Evolutionary conservation across 2,797 vertebrate genomes (phyloP).

Genomic region (Phrynocephalus guinanensis): DNA sequence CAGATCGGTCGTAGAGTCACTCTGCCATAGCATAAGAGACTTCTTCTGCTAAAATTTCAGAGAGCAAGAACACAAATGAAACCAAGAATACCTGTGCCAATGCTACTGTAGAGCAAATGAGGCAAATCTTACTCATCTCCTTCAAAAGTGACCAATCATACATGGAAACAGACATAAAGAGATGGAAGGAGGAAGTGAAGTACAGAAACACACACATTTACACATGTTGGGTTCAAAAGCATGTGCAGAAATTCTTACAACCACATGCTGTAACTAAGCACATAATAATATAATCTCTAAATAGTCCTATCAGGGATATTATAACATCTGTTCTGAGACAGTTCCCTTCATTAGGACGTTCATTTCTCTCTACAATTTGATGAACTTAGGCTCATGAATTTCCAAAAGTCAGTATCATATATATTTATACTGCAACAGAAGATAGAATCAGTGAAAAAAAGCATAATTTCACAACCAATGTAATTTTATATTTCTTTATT

Average conservation of each 20-base stretch:
- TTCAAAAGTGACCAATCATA: too few species aligned
- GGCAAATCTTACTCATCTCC: too few species aligned
- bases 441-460: constrained; percentile 71
- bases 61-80: too few species aligned
- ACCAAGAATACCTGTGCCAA: too few species aligned
- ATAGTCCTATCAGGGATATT: background rate
- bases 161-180: background rate
- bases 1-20: too few species aligned
- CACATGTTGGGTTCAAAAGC: background rate
- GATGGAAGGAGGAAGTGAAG: background rate
- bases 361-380: constrained; percentile 61
- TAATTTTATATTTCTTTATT: constrained; percentile 77
- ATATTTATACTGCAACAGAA: constrained; percentile 39
- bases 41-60: too few species aligned
- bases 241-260: background rate
- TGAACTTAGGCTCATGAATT: constrained; percentile 59
- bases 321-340: constrained; percentile 57
- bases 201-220: background rate
- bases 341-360: constrained; percentile 62
- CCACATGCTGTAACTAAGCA: background rate
- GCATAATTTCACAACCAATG: constrained; percentile 63
- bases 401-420: background rate
- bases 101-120: too few species aligned
- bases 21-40: too few species aligned
- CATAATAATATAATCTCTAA: background rate